These are phyloP conservation scores for Actinostola sp. DNA, from an alignment of 92 coral and sea anemone genomes.

Conservation along the genomic window DNA sequence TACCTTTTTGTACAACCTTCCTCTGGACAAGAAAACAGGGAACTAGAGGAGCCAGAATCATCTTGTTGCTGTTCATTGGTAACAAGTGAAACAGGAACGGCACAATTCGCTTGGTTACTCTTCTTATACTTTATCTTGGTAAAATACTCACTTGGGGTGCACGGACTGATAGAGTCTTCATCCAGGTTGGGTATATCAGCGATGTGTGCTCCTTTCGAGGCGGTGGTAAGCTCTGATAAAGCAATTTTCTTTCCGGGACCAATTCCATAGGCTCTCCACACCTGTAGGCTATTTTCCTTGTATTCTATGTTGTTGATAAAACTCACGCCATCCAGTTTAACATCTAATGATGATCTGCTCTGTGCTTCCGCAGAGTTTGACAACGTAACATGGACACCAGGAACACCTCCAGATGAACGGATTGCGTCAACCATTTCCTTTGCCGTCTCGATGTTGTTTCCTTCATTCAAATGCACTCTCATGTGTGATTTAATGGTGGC, in stretches of 20 bases:
- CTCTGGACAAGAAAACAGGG: slow-evolving; percentile 32
- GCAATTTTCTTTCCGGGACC: slow-evolving; percentile 59
- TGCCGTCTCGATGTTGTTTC: slow-evolving; percentile 60
- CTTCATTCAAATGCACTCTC: slow-evolving; percentile 58
- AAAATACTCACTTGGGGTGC: background rate
- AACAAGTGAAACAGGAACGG: background rate
- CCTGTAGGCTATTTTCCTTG: slow-evolving; percentile 42
- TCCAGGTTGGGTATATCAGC: too few relatives aligned
- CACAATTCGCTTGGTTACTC: background rate
- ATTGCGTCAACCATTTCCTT: slow-evolving; percentile 62
- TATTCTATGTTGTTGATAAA: slow-evolving; percentile 52
- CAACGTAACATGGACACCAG: slow-evolving; percentile 47
- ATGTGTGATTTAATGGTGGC: slow-evolving; percentile 57
- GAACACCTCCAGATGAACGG: slow-evolving; percentile 57
- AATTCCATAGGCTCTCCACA: slow-evolving; percentile 62
- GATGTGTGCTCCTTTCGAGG: too few relatives aligned
- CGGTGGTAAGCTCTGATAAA: slow-evolving; percentile 25
- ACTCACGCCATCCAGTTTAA: slow-evolving; percentile 36
- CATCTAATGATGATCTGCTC: background rate
- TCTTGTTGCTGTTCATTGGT: background rate
- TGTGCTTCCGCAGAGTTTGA: slow-evolving; percentile 10
- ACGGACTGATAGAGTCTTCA: background rate
- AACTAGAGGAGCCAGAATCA: background rate
- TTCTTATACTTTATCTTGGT: background rate
- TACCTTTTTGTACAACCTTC: slow-evolving; percentile 23